Evolutionary conservation across 2,888 invertebrate genomes (phyloP), one percentile per base, ranked within the genome.

Genomic region (Habrosyne pyritoides): DNA sequence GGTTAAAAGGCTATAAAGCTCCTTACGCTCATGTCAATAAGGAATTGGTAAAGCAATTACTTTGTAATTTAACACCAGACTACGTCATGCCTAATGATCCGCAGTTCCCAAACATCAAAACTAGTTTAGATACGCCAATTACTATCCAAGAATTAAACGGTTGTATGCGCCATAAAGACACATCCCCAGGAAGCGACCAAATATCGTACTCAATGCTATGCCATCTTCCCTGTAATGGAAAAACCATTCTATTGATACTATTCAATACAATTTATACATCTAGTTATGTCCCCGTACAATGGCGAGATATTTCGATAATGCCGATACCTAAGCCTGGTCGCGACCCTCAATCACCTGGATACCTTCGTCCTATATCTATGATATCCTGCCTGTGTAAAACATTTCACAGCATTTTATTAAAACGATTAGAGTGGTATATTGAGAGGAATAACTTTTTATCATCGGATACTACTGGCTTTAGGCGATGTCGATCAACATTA

Each of bases 311-410:
- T 12, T 1, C 10, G 3, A 33, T 33, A 10, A 10, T 33, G 2
- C 33, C 33, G 10, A 33, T 33, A 2, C 33, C 33, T 7, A 33
- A 33, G 10, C 51, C 52, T n/a, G 55, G 55, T n/a, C 3, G n/a
- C 21, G 55, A 55, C n/a, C 33, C 1, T 33, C n/a, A 10, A 12
- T 1, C 10, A 12, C 12, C 33, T n/a, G n/a, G n/a, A 33, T 33
- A 10, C 2, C 33, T 33, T 3, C 10, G 48, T 14, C 52, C 55
- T 7, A 53, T 53, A 14, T 53, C 55, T 21, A n/a, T 53, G 0
- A 51, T 55, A 26, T 54, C 64, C n/a, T 69, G 68, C 49, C n/a
- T 62, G 7, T 67, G 63, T 10, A 66, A 66, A 51, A 60, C 60
- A 42, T 63, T 69, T 52, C 64, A 69, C 14, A 30, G 53, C 0